These are phyloP conservation scores for Samia ricini DNA, from an alignment of 1,140 invertebrate species.

Conservation along the genomic window DNA sequence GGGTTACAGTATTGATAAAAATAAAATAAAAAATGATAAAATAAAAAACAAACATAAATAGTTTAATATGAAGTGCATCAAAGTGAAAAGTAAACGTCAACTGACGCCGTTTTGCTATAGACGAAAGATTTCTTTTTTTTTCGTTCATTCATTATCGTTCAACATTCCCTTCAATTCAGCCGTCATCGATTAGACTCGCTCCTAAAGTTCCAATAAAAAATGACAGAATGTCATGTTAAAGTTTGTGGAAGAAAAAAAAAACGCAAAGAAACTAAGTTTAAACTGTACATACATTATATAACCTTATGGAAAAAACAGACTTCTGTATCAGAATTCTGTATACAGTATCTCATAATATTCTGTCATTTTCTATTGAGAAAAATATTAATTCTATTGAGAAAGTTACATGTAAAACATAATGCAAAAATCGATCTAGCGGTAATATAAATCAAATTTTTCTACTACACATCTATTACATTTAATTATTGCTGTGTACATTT, in stretches of 20 bases:
- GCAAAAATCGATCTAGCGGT: conserved; percentile 51
- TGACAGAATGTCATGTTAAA: no score
- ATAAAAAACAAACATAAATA: no score
- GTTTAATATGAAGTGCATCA: no score
- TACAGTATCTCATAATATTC: conserved; percentile 5
- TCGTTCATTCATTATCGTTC: neutral
- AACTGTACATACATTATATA: neutral
- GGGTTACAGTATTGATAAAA: conserved; percentile 22
- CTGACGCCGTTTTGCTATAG: conserved; percentile 2
- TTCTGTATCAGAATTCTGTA: no score
- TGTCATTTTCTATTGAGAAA: conserved; percentile 12
- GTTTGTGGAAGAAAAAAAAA: no score
- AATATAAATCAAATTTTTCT: conserved; percentile 45
- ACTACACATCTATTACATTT: conserved; percentile 40
- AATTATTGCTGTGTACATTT: conserved; percentile 62
- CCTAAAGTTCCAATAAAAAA: neutral
- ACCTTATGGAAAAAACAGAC: no score
- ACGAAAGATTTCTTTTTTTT: neutral
- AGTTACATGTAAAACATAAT: conserved; percentile 12
- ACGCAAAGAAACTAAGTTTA: neutral
- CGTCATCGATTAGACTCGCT: conserved; percentile 7
- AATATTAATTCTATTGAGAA: no score
- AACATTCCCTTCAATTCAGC: conserved; percentile 5
- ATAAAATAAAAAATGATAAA: no score
- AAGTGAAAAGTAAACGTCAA: neutral